A percentile compares a stretch with the other conserved stretches of the same genome.
Conservation (phyloP, 2,888 invertebrate species). For the Parthenolecanium corni region DNA sequence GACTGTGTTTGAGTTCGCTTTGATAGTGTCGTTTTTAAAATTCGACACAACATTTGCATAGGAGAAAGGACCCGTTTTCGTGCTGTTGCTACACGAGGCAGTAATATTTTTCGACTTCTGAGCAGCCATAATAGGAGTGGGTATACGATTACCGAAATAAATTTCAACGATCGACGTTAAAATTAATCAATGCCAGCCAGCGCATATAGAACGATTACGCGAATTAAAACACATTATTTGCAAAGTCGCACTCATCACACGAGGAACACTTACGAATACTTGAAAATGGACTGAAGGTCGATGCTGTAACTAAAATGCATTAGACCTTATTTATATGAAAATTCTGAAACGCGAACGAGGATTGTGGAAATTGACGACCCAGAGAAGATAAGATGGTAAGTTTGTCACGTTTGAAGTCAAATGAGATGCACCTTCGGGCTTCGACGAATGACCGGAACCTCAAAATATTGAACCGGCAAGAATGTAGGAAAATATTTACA, state of each 20-base stretch:
- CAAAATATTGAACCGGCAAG: not conserved
- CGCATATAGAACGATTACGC: not conserved
- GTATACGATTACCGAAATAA: not conserved
- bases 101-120: constrained; percentile 1
- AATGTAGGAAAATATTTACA: not conserved
- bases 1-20: not conserved
- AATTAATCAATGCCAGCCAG: not conserved
- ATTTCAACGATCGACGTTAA: constrained; percentile 4
- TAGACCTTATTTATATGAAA: not conserved
- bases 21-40: not conserved
- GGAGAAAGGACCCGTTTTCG: constrained; percentile 4
- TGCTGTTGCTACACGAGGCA: constrained; percentile 10
- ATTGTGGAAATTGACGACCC: too few relatives aligned
- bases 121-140: constrained; percentile 5
- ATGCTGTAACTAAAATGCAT: constrained; percentile 21
- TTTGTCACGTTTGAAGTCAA: constrained; percentile 13
- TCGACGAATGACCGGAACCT: constrained; percentile 12
- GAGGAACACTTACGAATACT: not conserved
- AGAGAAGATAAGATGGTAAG: too few relatives aligned
- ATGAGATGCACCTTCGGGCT: not conserved
- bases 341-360: too few relatives aligned
- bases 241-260: not conserved
- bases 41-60: constrained; percentile 27
- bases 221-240: not conserved
- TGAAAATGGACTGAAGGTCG: constrained; percentile 1